Base-by-base conservation (phyloP, 53 echinoderm and acorn worm genomes). In the Temnopleurus reevesii region DNA sequence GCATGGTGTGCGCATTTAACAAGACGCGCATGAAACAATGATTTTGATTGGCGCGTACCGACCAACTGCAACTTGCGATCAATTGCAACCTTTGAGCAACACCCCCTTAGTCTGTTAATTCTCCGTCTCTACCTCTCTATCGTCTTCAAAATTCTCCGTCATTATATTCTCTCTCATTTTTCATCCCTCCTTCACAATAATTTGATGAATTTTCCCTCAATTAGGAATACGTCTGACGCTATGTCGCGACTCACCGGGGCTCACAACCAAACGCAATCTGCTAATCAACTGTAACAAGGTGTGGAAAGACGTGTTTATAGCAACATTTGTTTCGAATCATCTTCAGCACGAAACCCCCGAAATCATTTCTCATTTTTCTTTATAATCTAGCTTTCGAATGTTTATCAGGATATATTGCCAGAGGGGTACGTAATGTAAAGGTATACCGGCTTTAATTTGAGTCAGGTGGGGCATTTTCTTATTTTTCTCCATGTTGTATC, bases 401-500 rank as follows among this genome's bases (percentile, higher is more conserved):
- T 71, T 71, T 38, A 23, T 34, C 63, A 63, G 34, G 41, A 21
- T 36, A 41, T n/a, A 41, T 21, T n/a, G 41, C 71, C 7, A 71
- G 71, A 71, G 71, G 71, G 71, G 38, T 71, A 41, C 41, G 71
- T 19, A 4, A 17, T 8, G 71, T 41, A 71, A 19, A 41, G 71
- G 71, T 71, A 71, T 41, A 71, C 15, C 63, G 8, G 23, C 8
- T 41, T 71, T 71, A 63, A 63, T 5, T 13, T 17, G 63, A 63
- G 7, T 33, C 71, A 71, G 71, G 71, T 71, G 71, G 8, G 71
- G 1, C 41, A 27, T 71, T 65, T 34, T 65, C 17, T 65, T 65
- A 65, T 65, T 71, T 71, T n/a, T n/a, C n/a, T n/a, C n/a, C n/a
- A n/a, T n/a, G 71, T 41, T 71, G 71, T 71, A 36, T 71, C 71